These are phyloP conservation scores for Heptranchias perlo DNA, from an alignment of 2,113 vertebrate genomes.

Conservation along the genomic window DNA sequence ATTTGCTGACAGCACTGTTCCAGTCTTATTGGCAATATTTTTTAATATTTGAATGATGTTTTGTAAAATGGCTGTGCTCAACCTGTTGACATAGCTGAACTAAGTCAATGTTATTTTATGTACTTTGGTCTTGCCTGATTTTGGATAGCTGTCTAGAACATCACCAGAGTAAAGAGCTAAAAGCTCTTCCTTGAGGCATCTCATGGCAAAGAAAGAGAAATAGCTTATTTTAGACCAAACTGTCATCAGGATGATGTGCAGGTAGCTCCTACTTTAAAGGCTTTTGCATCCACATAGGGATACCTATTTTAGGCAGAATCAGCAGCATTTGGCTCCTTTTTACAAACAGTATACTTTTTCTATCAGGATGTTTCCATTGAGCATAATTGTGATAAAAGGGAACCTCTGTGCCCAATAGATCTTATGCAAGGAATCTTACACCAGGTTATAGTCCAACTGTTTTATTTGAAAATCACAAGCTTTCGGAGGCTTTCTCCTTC, in stretches of 20 bases:
- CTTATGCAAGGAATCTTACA: too few relatives aligned
- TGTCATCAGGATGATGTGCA: not conserved
- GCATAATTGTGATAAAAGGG: not conserved
- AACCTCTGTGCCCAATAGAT: not conserved
- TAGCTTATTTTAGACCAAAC: not conserved
- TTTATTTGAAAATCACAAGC: too few relatives aligned
- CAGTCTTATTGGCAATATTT: not conserved
- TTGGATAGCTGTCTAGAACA: not conserved
- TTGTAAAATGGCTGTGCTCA: constrained; percentile 7
- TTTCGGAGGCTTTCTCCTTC: too few relatives aligned
- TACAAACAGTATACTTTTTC: not conserved
- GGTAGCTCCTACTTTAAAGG: not conserved
- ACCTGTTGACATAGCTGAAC: not conserved
- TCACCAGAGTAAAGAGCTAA: not conserved
- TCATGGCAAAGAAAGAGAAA: not conserved
- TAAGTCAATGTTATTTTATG: constrained; percentile 31
- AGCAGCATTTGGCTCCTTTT: not conserved
- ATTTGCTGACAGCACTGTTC: not conserved
- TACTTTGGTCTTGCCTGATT: constrained; percentile 7
- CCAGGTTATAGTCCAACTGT: too few relatives aligned
- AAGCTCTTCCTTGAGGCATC: not conserved
- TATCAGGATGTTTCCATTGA: not conserved
- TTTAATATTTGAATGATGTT: not conserved
- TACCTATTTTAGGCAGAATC: not conserved
- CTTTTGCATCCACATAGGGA: not conserved